phyloP scores from a whole-genome alignment of 2,113 vertebrate species.

The Entosphenus tridentatus region DNA sequence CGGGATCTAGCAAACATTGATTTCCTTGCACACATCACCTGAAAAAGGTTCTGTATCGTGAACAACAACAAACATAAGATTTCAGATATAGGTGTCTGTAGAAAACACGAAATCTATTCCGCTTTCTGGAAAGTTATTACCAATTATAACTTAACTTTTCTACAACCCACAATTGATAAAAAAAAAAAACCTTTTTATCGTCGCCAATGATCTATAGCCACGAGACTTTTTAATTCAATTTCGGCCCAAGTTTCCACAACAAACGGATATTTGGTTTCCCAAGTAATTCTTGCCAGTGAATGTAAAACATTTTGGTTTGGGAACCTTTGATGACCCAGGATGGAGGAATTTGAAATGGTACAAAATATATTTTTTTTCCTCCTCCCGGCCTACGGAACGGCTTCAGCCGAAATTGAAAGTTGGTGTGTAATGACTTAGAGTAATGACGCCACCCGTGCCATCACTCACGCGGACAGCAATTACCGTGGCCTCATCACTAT shows the following conservation, averaged over 20 bases:
- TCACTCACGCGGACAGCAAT: conserved; percentile 6
- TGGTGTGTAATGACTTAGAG: conserved; percentile 5
- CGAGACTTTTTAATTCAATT: conserved; percentile 3
- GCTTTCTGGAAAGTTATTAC: too few species aligned
- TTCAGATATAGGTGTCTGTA: too few species aligned
- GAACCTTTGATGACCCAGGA: conserved; percentile 4
- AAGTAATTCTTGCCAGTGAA: conserved; percentile 4
- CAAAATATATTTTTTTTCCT: neutral
- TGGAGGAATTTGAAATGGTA: neutral
- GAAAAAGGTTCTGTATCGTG: too few species aligned
- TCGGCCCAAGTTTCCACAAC: neutral
- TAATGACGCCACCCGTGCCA: conserved; percentile 1
- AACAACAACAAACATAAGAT: too few species aligned
- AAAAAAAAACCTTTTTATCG: too few species aligned
- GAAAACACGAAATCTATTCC: too few species aligned
- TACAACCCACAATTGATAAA: too few species aligned
- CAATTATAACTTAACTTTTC: too few species aligned
- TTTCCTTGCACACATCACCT: too few species aligned
- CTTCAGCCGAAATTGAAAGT: conserved; percentile 6
- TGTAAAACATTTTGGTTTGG: neutral
- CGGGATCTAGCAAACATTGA: too few species aligned
- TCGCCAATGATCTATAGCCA: neutral
- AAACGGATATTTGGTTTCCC: neutral
- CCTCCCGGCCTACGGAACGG: neutral
- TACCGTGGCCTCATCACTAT: neutral